Evolutionary conservation across 2,797 vertebrate species (phyloP), one percentile per base, ranked within the genome.

Genomic region (Pipistrellus nathusii): DNA sequence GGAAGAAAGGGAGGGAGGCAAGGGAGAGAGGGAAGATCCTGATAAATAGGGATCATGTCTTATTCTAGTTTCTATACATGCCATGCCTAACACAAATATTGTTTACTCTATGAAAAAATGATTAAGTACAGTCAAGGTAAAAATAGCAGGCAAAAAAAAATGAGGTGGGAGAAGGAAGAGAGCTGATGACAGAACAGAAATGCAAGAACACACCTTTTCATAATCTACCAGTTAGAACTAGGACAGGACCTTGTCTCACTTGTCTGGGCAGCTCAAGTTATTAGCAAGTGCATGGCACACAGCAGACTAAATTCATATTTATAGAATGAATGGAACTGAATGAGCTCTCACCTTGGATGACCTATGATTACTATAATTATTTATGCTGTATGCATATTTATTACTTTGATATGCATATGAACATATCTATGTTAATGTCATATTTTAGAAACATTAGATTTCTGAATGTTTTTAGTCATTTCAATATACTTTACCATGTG

Each of bases 61-160:
- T 68, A 48, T 9, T 91, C 18, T 59, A 30, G 3, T 25, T 80
- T 87, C 62, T 76, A 7, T 7, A 77, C 48, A 30, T 2, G 57
- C 69, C 51, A 27, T 32, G 23, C 32, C 71, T 51, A 27, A 77
- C 7, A 53, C 46, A n/a, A 71, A 81, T 32, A 85, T 2, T 57
- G 20, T 46, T 87, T 30, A 88, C 17, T 66, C 10, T 30, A 73
- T 46, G 44, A 85, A 94, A 69, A 27, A 51, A 71, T 68, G 44
- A 68, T 51, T 71, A 85, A 13, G 72, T 21, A 69, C 15, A 88
- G 68, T 87, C 30, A 71, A 82, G 62, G 82, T 14, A 59, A 85
- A 90, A 90, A 78, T 41, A 71, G 59, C n/a, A 41, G 44, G 59
- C 15, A 57, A 94, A 88, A 92, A 92, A 55, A 78, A 81, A 78